Conservation (phyloP, 1,140 invertebrate species). For the Caenorhabditis inopinata region DNA sequence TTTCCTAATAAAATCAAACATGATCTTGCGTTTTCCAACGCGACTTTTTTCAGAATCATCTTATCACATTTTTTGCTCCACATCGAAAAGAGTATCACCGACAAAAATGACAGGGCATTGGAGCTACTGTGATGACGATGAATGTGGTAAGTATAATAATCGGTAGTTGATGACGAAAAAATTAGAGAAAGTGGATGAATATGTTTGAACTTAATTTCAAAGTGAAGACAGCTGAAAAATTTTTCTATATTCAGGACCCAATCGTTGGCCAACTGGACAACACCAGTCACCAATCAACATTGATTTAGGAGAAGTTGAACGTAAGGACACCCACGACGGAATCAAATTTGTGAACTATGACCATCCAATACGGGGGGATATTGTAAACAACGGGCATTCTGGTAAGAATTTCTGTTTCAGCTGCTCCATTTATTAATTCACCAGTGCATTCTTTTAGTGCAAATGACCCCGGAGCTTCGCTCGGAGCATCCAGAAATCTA, state of each 20-base stretch:
- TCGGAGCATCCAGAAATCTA: slow-evolving; percentile 60
- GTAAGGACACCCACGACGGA: slow-evolving; percentile 46
- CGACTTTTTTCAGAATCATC: neutral
- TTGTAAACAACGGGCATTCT: slow-evolving; percentile 60
- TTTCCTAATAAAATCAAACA: neutral
- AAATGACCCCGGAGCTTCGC: slow-evolving; percentile 55
- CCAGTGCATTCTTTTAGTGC: slow-evolving; percentile 58
- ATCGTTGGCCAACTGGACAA: slow-evolving; percentile 54
- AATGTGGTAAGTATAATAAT: slow-evolving; percentile 20
- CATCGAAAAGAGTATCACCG: slow-evolving; percentile 10
- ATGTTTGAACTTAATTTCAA: no score
- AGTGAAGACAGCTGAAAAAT: no score
- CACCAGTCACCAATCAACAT: slow-evolving; percentile 62
- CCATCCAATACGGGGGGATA: slow-evolving; percentile 53
- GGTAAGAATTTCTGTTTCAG: slow-evolving; percentile 35
- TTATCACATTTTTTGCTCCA: slow-evolving; percentile 26
- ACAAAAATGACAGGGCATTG: slow-evolving; percentile 43
- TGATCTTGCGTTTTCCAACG: neutral
- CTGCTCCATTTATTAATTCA: neutral
- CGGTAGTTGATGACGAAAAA: no score
- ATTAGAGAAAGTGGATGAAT: no score
- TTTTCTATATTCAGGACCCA: slow-evolving; percentile 49
- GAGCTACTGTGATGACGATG: slow-evolving; percentile 52
- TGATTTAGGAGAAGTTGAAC: slow-evolving; percentile 48
- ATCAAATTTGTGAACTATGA: slow-evolving; percentile 60